Percentiles rank a stretch among this genome's conserved stretches.
phyloP scores from a whole-genome alignment of 2,888 invertebrate genomes.

The Hedychridium roseum region DNA sequence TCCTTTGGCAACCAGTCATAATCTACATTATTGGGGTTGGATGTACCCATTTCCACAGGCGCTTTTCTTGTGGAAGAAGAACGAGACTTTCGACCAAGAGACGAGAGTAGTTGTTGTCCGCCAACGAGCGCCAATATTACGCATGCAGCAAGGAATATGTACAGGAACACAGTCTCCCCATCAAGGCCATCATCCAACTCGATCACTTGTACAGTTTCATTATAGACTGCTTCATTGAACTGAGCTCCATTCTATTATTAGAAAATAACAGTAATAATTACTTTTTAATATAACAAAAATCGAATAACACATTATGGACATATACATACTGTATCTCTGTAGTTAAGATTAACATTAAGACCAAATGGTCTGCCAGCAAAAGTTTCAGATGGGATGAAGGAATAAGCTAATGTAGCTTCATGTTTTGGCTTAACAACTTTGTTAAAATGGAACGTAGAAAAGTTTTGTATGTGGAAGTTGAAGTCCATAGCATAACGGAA shows the following conservation, averaged over 20 bases:
- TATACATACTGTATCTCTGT: conserved; percentile 75
- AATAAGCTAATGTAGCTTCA: conserved; percentile 95
- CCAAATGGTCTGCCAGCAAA: conserved; percentile 98
- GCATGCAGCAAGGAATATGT: conserved; percentile 91
- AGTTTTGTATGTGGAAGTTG: conserved; percentile 98
- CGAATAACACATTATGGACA: too few species aligned
- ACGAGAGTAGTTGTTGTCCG: conserved; percentile 87
- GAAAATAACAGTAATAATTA: conserved; percentile 25
- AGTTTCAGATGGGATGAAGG: conserved; percentile 94
- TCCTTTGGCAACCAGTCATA: conserved; percentile 98
- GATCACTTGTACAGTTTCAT: conserved; percentile 94
- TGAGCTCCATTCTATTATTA: conserved; percentile 71
- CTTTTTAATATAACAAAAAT: conserved; percentile 1
- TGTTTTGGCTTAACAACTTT: conserved; percentile 88
- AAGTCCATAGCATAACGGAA: conserved; percentile 99
- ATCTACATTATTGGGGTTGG: conserved; percentile 89
- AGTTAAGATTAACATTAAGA: conserved; percentile 89
- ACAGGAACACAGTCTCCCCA: conserved; percentile 98
- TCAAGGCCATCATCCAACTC: conserved; percentile 97
- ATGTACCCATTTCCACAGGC: conserved; percentile 89
- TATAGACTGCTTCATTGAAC: conserved; percentile 92
- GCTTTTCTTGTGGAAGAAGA: conserved; percentile 69
- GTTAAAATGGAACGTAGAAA: conserved; percentile 89
- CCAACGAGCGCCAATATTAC: conserved; percentile 86
- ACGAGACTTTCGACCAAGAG: conserved; percentile 79